Percentiles rank a stretch among this genome's conserved stretches.
Evolutionary conservation across 2,888 invertebrate genomes (phyloP).

Genomic region (Coelopa pilipes): DNA sequence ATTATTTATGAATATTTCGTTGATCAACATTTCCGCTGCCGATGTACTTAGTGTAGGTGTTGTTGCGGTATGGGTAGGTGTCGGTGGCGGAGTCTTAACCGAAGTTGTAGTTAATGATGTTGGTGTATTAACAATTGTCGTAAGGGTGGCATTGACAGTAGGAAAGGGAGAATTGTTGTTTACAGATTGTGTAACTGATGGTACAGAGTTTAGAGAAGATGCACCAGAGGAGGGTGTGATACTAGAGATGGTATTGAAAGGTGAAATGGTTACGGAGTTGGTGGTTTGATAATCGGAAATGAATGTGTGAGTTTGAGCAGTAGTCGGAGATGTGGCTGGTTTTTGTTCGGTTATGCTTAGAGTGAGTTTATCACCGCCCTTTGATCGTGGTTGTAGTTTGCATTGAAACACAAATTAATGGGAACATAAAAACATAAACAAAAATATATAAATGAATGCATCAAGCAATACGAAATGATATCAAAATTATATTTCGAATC

Average conservation of each 20-base stretch:
- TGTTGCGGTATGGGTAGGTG: conserved; percentile 41
- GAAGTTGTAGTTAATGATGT: conserved; percentile 40
- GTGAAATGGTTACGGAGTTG: conserved; percentile 12
- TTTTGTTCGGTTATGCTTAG: conserved; percentile 73
- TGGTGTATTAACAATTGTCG: conserved; percentile 30
- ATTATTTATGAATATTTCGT: conserved; percentile 65
- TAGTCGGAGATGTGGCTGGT: conserved; percentile 54
- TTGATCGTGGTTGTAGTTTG: conserved; percentile 35
- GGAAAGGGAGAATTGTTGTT: conserved; percentile 47
- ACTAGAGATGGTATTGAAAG: conserved; percentile 8
- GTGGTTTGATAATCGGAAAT: conserved; percentile 50
- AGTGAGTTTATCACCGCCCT: conserved; percentile 79
- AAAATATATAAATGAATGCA: conserved; percentile 49
- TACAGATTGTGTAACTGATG: conserved; percentile 26
- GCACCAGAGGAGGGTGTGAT: conserved; percentile 28
- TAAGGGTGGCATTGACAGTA: conserved; percentile 41
- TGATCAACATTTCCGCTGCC: conserved; percentile 65
- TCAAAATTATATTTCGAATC: conserved; percentile 34
- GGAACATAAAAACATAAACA: conserved; percentile 48
- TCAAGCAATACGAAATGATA: conserved; percentile 38
- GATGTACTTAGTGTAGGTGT: conserved; percentile 55
- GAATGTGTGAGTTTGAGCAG: conserved; percentile 36
- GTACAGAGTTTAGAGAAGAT: conserved; percentile 43
- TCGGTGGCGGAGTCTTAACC: conserved; percentile 42
- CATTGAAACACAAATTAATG: conserved; percentile 46